Percentiles rank a stretch among this genome's conserved stretches.
phyloP scores from a whole-genome alignment of 2,113 vertebrate genomes.

The Sigmodon hispidus region DNA sequence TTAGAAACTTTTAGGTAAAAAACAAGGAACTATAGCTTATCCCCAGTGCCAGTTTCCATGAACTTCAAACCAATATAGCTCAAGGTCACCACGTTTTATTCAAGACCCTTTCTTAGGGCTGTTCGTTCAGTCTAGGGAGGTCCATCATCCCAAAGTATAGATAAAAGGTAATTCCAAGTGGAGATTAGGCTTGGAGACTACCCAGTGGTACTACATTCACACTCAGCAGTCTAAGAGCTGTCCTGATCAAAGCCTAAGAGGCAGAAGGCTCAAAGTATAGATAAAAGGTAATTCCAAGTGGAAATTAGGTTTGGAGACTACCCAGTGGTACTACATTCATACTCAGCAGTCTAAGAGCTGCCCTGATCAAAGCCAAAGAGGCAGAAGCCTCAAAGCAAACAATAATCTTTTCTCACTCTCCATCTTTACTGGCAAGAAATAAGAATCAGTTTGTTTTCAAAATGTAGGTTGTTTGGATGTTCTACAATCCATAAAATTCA shows the following conservation, averaged over 20 bases:
- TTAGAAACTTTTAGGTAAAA: not conserved
- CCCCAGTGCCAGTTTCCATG: not conserved
- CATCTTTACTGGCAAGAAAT: not conserved
- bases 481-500: not conserved
- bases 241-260: not conserved
- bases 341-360: not conserved
- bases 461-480: not conserved
- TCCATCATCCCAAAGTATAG: not conserved
- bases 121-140: not conserved
- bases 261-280: not conserved
- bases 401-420: not conserved
- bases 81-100: not conserved
- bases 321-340: not conserved
- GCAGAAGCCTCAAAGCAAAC: not conserved
- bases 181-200: not conserved
- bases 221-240: not conserved
- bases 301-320: not conserved
- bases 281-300: not conserved
- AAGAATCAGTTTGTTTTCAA: not conserved
- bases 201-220: not conserved
- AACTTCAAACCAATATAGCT: not conserved
- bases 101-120: not conserved
- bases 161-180: not conserved
- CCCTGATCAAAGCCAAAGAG: not conserved
- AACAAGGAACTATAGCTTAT: not conserved